phyloP scores from a whole-genome alignment of 2,888 invertebrate genomes.

The Machimus atricapillus region DNA sequence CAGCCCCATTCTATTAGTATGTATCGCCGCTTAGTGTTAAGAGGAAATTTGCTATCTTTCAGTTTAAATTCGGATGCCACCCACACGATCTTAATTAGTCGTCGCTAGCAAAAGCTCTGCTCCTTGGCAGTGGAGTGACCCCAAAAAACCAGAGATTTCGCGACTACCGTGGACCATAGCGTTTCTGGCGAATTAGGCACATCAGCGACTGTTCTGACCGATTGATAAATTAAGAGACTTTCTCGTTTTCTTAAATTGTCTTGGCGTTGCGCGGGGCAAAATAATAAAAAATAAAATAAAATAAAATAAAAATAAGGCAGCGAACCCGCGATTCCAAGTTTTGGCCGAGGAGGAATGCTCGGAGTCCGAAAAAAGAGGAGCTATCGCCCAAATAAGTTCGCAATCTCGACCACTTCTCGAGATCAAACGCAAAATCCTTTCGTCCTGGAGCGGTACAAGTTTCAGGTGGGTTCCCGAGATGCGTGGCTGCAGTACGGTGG shows the following conservation, averaged over 20 bases:
- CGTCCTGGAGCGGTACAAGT: conserved; percentile 46
- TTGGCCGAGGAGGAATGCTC: conserved; percentile 15
- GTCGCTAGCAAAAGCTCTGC: conserved; percentile 26
- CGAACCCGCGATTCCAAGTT: background rate
- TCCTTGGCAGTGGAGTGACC: background rate
- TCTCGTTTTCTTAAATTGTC: conserved; percentile 36
- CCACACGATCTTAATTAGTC: conserved; percentile 50
- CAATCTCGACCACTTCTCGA: conserved; percentile 40
- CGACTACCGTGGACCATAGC: background rate
- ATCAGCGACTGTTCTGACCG: background rate
- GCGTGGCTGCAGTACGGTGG: background rate
- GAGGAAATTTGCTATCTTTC: conserved; percentile 50
- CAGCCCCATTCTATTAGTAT: conserved; percentile 6
- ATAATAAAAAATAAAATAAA: no score
- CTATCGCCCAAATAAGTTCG: conserved; percentile 36
- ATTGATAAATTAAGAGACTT: conserved; percentile 44
- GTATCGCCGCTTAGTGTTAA: conserved; percentile 50
- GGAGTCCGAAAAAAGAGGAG: conserved; percentile 6
- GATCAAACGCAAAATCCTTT: conserved; percentile 44
- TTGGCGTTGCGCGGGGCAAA: conserved; percentile 35
- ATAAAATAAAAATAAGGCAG: no score
- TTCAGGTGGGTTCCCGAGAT: conserved; percentile 20
- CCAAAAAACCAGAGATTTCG: background rate
- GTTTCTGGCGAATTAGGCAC: conserved; percentile 16
- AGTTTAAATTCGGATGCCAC: conserved; percentile 49